Evolutionary conservation across 2,113 vertebrate genomes (phyloP), one percentile per base, ranked within the genome.

Genomic region (Glareola pratincola): DNA sequence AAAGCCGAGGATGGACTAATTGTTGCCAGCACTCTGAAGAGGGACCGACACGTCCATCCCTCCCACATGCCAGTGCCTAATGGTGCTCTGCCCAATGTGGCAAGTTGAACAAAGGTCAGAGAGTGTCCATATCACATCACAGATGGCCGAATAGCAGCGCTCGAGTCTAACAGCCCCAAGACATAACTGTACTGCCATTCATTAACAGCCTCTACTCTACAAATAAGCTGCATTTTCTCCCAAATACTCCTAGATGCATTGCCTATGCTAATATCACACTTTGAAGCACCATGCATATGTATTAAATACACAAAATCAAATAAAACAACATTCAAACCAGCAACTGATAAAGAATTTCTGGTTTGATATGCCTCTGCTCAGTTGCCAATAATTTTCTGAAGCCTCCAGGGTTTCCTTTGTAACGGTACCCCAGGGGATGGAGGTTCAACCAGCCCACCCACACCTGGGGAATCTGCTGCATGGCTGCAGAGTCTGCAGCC

Each of bases 1-100:
- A 41, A 29, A 53, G 22, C 29, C 0, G 0, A 41, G 30, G 83
- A 48, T 3, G 1, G 2, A 76, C 3, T 9, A 36, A 85, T 9
- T 85, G 32, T 7, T 67, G 63, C 17, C 72, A 78, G 68, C 30
- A 27, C 39, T 64, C 53, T 45, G 29, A n/a, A 74, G 15, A 23
- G 21, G n/a, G 72, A 80, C 39, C 39, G 60, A 50, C 1, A 0
- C 2, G 0, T 6, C 36, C 27, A 8, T 8, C 10, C 8, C 37
- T 76, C 51, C 21, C 8, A 0, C 54, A 45, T 0, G 2, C 13
- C 29, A 9, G 22, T 8, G 21, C 34, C 72, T 39, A 39, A 14
- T 3, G 11, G 32, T 8, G 6, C 37, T 76, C 36, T 7, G 5
- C 15, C 45, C 21, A 8, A 36, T 0, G 0, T 4, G 32, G 36